Evolutionary conservation across 2,113 vertebrate species (phyloP).

Genomic region (Emydura subglobosa): DNA sequence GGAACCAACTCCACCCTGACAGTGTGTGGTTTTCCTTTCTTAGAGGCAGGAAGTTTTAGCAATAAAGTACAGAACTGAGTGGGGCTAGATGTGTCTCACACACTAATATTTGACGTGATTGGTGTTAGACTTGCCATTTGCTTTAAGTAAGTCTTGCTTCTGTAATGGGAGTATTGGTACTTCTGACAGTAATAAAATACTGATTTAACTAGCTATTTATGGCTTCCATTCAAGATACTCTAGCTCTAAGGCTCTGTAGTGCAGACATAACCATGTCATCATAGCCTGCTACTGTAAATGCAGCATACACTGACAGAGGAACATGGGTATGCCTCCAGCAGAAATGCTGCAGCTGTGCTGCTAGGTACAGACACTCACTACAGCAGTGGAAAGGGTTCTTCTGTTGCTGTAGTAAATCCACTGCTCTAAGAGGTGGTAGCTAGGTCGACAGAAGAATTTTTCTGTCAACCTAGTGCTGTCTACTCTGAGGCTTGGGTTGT

Average conservation of each 20-base stretch:
- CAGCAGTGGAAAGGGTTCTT: background rate
- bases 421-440: background rate
- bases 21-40: background rate
- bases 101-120: background rate
- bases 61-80: background rate
- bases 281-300: background rate
- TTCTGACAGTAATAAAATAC: too few species aligned
- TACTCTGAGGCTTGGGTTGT: too few species aligned
- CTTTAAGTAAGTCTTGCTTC: background rate
- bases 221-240: background rate
- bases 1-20: constrained; percentile 11
- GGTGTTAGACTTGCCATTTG: background rate
- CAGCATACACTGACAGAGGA: background rate
- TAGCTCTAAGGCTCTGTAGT: background rate
- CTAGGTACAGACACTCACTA: background rate
- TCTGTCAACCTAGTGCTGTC: too few species aligned
- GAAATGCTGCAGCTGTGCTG: background rate
- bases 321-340: background rate
- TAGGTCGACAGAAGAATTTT: too few species aligned
- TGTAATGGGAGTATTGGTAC: background rate
- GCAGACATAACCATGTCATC: too few species aligned
- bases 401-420: background rate
- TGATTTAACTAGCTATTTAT: background rate
- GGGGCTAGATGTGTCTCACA: background rate
- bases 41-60: background rate